Evolutionary conservation across 1,140 invertebrate species (phyloP), one percentile per base, ranked within the genome.

Genomic region (Bombus waltoni): DNA sequence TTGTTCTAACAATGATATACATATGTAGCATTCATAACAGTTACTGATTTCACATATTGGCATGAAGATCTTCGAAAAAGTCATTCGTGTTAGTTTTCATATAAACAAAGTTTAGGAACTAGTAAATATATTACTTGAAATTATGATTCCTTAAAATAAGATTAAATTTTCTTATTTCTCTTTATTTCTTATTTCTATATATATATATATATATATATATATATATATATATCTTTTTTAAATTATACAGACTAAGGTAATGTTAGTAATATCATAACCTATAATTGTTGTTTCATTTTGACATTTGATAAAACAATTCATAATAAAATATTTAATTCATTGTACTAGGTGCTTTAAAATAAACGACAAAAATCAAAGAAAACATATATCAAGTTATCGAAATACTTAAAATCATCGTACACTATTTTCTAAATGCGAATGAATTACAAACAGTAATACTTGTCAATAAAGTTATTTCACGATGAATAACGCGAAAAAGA

Each of bases 401-500:
- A 18, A 42, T 38, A 65, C 57, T 28, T 42, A n/a, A 53, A 40
- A 53, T 44, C 76, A 59, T 57, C 47, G 10, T 38, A 3, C 38
- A 78, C 84, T 85, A 42, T 68, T 38, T 62, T 22, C 35, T 44
- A 3, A 53, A 8, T 40, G 47, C 5, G 25, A 28, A n/a, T n/a
- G 40, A 38, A n/a, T 8, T 3, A 25, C 18, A 32, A 35, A 53
- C 47, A 22, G 47, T 59, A 28, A 53, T 72, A 3, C 13, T 68
- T 25, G 65, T 18, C 1, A 47, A 53, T 15, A 35, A 40, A 25
- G n/a, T 28, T 71, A 4, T 62, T 81, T 18, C 40, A 72, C 5
- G 8, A 94, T 94, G 94, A 94, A 94, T 81, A 81, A 68, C 47
- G 85, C 91, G 32, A 95, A 93, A 75, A 95, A 94, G 84, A 95